Evolutionary conservation across 2,888 invertebrate genomes (phyloP), one percentile per base, ranked within the genome.

Genomic region (Phymatocera aterrima): DNA sequence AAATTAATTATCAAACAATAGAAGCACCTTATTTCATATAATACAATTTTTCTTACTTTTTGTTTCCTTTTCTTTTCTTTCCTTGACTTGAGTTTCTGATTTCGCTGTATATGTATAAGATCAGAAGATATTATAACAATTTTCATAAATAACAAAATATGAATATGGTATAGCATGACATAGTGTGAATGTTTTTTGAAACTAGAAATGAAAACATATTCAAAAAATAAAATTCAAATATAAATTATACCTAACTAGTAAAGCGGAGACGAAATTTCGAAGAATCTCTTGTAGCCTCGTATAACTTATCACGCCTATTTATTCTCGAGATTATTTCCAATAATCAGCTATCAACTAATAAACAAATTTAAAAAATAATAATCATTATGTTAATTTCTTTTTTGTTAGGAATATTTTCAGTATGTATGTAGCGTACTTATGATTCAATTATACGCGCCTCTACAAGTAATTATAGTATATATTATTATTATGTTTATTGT

Each of bases 21-120:
- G 60, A 83, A 83, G 82, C 82, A 83, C 81, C 83, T 79, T 80
- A 81, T 81, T 81, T 78, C 77, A 68, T 82, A 83, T 79, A 79
- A 83, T 83, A 82, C 80, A 82, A 80, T 81, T 80, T 65, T 77
- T 61, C 65, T 51, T 34, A 12, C 12, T 75, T 60, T 43, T 12
- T 15, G 57, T 24, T 40, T 15, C 31, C 10, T 60, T 31, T 34
- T 31, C 18, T 28, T 18, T 1, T 3, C 31, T 12, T n/a, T 37
- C 8, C 4, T 57, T 37, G 8, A n/a, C n/a, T 18, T 64, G 5
- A 10, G 6, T 43, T 43, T 43, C 1, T 43, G 12, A 43, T 21
- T 75, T 40, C 54, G 57, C 57, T 24, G 28, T 40, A 57, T 51
- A 24, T 12, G 57, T 57, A 75, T 18, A 15, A n/a, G 1, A 43